Evolutionary conservation across 2,797 vertebrate species (phyloP).

Genomic region (Heliangelus exortis): DNA sequence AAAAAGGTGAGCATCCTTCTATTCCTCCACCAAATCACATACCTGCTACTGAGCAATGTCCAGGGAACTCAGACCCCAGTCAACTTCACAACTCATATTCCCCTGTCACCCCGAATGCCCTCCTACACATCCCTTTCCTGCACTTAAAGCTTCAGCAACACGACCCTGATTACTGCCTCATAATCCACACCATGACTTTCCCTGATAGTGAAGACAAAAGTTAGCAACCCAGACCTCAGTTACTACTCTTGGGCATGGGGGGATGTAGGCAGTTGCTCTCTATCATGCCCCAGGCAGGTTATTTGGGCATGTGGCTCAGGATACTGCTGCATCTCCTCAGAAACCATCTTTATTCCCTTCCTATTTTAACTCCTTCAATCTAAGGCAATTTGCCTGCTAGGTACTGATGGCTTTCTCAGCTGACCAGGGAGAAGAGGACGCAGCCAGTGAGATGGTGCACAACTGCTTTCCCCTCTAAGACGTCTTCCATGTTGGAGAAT

Average conservation of each 20-base stretch:
- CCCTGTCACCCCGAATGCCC: rapidly evolving
- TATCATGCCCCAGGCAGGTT: background rate
- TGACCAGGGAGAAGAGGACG: background rate
- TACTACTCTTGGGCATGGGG: background rate
- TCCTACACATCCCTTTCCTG: background rate
- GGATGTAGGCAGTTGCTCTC: background rate
- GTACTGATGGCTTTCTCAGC: background rate
- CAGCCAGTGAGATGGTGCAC: background rate
- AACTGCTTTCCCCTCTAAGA: background rate
- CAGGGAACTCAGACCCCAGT: background rate
- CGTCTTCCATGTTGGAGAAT: background rate
- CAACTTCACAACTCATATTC: background rate
- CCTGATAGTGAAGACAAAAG: background rate
- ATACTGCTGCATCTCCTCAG: background rate
- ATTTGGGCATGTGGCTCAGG: background rate
- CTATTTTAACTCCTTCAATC: background rate
- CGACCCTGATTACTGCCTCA: background rate
- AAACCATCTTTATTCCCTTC: background rate
- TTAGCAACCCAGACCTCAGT: background rate
- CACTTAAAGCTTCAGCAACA: background rate
- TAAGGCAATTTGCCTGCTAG: background rate
- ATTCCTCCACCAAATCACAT: background rate
- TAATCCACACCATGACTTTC: background rate
- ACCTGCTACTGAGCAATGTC: rapidly evolving
- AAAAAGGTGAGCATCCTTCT: background rate